Conservation (phyloP, 2,888 invertebrate species). For the Tigriopus californicus region DNA sequence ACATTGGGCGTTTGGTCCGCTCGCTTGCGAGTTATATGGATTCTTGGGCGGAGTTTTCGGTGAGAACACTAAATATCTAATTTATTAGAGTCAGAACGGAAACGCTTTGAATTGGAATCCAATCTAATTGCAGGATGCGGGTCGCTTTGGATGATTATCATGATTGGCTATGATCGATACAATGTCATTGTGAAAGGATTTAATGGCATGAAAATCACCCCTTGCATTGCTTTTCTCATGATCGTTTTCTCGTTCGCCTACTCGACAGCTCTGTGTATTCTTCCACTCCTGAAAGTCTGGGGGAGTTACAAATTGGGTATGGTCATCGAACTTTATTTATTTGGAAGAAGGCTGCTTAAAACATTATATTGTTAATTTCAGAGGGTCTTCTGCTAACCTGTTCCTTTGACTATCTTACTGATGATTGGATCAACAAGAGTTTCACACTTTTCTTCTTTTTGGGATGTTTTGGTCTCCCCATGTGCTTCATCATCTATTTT, state of each 20-base stretch:
- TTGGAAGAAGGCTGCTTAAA: no score
- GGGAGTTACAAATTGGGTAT: slow-evolving; percentile 10
- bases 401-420: slow-evolving; percentile 34
- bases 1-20: slow-evolving; percentile 24
- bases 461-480: slow-evolving; percentile 34
- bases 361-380: no score
- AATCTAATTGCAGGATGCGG: slow-evolving; percentile 21
- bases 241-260: slow-evolving; percentile 28
- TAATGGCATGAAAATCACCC: slow-evolving; percentile 25
- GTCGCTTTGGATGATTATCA: slow-evolving; percentile 29
- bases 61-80: background rate
- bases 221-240: slow-evolving; percentile 24
- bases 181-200: slow-evolving; percentile 29
- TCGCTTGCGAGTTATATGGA: slow-evolving; percentile 27
- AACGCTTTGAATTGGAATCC: no score
- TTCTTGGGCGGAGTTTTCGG: slow-evolving; percentile 28
- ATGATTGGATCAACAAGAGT: slow-evolving; percentile 35
- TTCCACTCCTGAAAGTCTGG: slow-evolving; percentile 28
- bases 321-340: no score
- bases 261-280: slow-evolving; percentile 25
- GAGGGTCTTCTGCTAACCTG: slow-evolving; percentile 31
- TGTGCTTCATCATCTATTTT: slow-evolving; percentile 39
- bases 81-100: no score
- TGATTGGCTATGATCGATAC: slow-evolving; percentile 29
- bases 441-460: slow-evolving; percentile 32